Percentiles rank a stretch among this genome's conserved stretches.
Evolutionary conservation across 2,113 vertebrate species (phyloP).

Genomic region (Galeopterus variegatus): DNA sequence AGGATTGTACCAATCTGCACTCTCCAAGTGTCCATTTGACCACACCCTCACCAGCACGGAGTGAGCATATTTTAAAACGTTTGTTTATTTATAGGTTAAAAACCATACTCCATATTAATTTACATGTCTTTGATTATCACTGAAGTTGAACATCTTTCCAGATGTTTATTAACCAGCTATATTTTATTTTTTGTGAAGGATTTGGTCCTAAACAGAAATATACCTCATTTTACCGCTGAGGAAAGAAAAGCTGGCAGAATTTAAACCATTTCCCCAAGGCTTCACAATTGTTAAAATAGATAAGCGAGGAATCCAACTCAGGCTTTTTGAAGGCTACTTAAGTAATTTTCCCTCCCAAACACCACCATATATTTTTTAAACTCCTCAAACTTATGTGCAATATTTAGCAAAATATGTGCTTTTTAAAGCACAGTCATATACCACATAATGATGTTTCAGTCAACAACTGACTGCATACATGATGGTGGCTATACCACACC

Average conservation of each 20-base stretch:
- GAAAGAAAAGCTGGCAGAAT: not conserved
- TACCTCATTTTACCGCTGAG: not conserved
- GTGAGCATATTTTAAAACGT: not conserved
- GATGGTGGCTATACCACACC: too few relatives aligned
- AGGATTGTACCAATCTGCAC: not conserved
- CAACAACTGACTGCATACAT: too few relatives aligned
- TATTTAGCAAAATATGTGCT: not conserved
- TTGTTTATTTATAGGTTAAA: not conserved
- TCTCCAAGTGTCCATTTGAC: not conserved
- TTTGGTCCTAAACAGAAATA: constrained; percentile 10
- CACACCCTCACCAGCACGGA: not conserved
- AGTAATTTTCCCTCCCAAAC: not conserved
- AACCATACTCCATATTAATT: not conserved
- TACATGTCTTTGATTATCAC: not conserved
- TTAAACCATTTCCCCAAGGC: not conserved
- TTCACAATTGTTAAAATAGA: not conserved
- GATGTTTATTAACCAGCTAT: not conserved
- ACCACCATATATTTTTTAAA: not conserved
- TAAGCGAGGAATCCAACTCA: not conserved
- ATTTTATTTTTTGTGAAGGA: not conserved
- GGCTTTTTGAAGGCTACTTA: not conserved
- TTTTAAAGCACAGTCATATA: not conserved
- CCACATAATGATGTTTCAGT: too few relatives aligned
- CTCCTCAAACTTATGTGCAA: not conserved
- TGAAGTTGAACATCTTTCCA: not conserved